A percentile compares a stretch with the other conserved stretches of the same genome.
These are phyloP conservation scores for Acrobasis repandana DNA, from an alignment of 2,888 invertebrate genomes.

Conservation along the genomic window DNA sequence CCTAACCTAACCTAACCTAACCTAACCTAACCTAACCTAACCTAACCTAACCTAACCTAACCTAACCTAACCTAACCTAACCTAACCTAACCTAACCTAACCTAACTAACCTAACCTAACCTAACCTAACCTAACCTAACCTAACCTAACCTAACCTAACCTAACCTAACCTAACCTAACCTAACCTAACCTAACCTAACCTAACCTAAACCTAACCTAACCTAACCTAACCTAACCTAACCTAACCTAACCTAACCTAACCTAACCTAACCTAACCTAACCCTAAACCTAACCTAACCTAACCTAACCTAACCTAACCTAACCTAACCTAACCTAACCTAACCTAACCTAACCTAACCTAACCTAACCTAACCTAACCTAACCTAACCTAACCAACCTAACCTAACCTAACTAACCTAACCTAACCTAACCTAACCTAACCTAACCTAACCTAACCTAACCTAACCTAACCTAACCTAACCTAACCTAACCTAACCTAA, in stretches of 20 bases:
- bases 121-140: slow-evolving; percentile 38
- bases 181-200: slow-evolving; percentile 36
- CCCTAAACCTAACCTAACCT: slow-evolving; percentile 33
- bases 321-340: too few species aligned
- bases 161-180: slow-evolving; percentile 36
- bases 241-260: slow-evolving; percentile 34
- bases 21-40: slow-evolving; percentile 41
- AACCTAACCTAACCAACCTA: too few species aligned
- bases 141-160: slow-evolving; percentile 39
- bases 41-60: slow-evolving; percentile 39
- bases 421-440: too few species aligned
- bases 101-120: slow-evolving; percentile 39
- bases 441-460: too few species aligned
- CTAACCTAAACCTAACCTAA: slow-evolving; percentile 32
- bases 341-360: too few species aligned
- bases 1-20: slow-evolving; percentile 41
- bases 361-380: too few species aligned
- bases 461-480: too few species aligned
- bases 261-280: slow-evolving; percentile 35
- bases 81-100: slow-evolving; percentile 35
- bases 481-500: too few species aligned
- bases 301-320: too few species aligned
- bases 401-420: too few species aligned
- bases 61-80: slow-evolving; percentile 36
- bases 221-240: slow-evolving; percentile 34